A percentile compares a stretch with the other conserved stretches of the same genome.
Conservation (phyloP, 2,888 invertebrate species). For the Amblyjoppa proteus region DNA sequence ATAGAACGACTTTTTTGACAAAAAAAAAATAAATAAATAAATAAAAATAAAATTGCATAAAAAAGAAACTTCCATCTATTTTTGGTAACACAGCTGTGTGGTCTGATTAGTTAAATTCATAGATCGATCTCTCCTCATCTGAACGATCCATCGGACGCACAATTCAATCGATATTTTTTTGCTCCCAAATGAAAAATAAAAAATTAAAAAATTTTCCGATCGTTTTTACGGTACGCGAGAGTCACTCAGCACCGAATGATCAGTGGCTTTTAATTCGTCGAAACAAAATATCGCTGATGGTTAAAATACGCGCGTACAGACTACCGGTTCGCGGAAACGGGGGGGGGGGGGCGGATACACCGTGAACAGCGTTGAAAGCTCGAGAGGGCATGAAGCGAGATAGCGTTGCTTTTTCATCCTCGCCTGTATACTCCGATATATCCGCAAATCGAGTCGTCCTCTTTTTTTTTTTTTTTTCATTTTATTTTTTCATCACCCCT, state of each 20-base stretch:
- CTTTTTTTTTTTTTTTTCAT: conserved; percentile 50
- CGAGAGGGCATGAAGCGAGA: conserved; percentile 36
- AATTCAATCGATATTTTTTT: conserved; percentile 47
- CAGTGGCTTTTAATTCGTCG: conserved; percentile 65
- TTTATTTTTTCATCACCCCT: background rate
- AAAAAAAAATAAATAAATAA: too few relatives aligned
- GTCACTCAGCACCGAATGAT: conserved; percentile 61
- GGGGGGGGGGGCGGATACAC: background rate
- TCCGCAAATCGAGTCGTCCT: conserved; percentile 65
- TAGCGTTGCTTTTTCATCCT: conserved; percentile 48
- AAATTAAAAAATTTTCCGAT: conserved; percentile 5
- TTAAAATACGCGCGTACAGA: background rate
- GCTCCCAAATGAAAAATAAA: conserved; percentile 28
- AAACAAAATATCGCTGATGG: conserved; percentile 66
- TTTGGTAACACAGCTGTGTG: background rate
- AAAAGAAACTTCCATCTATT: too few relatives aligned
- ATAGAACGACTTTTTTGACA: too few relatives aligned
- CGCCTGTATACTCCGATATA: conserved; percentile 47
- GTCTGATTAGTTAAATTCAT: background rate
- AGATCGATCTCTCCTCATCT: background rate
- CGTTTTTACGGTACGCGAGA: conserved; percentile 19
- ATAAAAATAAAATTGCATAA: too few relatives aligned
- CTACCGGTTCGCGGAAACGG: background rate
- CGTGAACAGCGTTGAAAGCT: conserved; percentile 53
- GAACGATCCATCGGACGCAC: background rate